These are phyloP conservation scores for Trypoxylon attenuatum DNA, from an alignment of 2,888 invertebrate genomes.

Conservation along the genomic window DNA sequence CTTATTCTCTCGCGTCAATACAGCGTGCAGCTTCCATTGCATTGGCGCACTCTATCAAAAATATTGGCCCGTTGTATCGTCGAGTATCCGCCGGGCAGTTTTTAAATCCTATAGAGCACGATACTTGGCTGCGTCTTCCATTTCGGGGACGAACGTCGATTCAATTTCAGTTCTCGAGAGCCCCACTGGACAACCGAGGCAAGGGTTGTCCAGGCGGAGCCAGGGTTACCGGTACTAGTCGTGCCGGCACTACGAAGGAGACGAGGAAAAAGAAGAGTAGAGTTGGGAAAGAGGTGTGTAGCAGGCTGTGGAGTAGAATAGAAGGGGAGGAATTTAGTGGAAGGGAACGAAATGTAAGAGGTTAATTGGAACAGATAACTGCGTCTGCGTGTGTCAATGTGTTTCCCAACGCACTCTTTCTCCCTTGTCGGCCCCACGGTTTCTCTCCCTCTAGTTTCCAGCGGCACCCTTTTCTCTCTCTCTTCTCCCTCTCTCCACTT, in stretches of 20 bases:
- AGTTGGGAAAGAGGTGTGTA: background rate
- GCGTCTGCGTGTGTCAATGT: conserved; percentile 53
- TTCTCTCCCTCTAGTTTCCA: too few species aligned
- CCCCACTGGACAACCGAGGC: conserved; percentile 30
- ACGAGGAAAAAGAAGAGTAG: background rate
- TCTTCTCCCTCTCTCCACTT: conserved; percentile 2
- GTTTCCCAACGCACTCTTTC: conserved; percentile 6
- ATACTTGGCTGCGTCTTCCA: conserved; percentile 41
- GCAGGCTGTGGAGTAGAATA: conserved; percentile 1
- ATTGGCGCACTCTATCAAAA: too few species aligned
- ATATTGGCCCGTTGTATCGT: too few species aligned
- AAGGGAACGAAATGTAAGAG: conserved; percentile 60
- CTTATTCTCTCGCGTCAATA: too few species aligned
- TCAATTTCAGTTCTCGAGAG: conserved; percentile 53
- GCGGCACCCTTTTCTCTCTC: background rate
- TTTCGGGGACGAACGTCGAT: conserved; percentile 44
- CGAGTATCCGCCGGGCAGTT: background rate
- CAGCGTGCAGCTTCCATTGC: too few species aligned
- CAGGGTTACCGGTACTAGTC: conserved; percentile 11
- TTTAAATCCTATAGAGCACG: conserved; percentile 33
- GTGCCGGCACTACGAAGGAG: background rate
- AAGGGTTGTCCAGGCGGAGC: conserved; percentile 3
- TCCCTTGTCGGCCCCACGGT: background rate
- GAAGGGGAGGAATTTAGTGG: conserved; percentile 28
- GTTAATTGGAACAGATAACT: conserved; percentile 63